phyloP scores from a whole-genome alignment of 1,140 invertebrate species.

The Leptonema lineaticorne region DNA sequence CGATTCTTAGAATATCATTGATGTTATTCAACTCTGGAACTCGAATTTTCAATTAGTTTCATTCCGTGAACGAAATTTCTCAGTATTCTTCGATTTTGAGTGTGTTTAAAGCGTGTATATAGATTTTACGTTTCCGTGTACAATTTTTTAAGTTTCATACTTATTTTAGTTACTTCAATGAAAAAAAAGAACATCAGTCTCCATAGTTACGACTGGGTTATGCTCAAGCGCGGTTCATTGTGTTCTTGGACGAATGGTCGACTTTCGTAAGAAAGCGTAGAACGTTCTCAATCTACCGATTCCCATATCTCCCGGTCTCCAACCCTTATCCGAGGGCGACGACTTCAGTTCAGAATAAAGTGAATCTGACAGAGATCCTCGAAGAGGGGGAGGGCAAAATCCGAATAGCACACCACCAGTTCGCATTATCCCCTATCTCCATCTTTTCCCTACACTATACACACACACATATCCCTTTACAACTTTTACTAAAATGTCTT shows the following conservation, averaged over 20 bases:
- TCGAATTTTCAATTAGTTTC: too few species aligned
- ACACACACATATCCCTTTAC: too few species aligned
- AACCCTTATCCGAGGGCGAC: not conserved
- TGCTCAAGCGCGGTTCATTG: not conserved
- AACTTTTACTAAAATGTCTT: too few species aligned
- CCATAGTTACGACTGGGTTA: slow-evolving; percentile 9
- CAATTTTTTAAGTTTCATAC: too few species aligned
- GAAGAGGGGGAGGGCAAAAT: not conserved
- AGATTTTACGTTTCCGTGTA: too few species aligned
- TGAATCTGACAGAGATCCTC: not conserved
- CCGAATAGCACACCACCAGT: not conserved
- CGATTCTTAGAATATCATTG: too few species aligned
- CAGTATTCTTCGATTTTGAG: too few species aligned
- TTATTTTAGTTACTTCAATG: not conserved
- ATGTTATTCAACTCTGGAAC: too few species aligned
- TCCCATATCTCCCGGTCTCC: not conserved
- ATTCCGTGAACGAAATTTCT: too few species aligned
- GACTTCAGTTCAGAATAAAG: not conserved
- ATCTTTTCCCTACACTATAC: not conserved
- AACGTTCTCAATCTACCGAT: not conserved
- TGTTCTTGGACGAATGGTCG: not conserved
- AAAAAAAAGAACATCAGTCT: not conserved
- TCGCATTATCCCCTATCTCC: not conserved
- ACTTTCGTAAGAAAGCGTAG: not conserved
- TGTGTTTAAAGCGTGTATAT: too few species aligned